phyloP scores from a whole-genome alignment of 2,888 invertebrate species.

The Idaea aversata region DNA sequence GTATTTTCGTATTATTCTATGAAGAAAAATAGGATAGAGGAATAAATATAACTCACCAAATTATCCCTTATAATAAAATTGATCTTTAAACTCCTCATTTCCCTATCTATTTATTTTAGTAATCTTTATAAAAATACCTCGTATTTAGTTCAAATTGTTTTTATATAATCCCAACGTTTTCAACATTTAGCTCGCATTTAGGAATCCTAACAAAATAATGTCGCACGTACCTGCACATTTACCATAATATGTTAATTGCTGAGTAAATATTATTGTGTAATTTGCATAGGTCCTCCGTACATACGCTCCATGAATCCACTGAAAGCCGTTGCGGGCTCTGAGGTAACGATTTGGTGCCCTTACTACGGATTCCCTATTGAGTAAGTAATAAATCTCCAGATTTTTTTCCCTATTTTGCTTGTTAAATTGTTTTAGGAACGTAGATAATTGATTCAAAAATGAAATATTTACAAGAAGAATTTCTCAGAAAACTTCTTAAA shows the following conservation, averaged over 20 bases:
- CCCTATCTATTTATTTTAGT: too few relatives aligned
- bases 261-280: constrained; percentile 28
- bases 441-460: not conserved
- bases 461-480: not conserved
- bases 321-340: constrained; percentile 89
- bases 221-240: constrained; percentile 14
- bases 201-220: constrained; percentile 23
- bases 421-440: not conserved
- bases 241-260: constrained; percentile 22
- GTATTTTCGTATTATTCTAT: too few relatives aligned
- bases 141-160: not conserved
- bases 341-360: constrained; percentile 88
- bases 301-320: constrained; percentile 86
- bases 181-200: constrained; percentile 10
- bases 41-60: too few relatives aligned
- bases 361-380: constrained; percentile 92
- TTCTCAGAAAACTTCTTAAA: not conserved
- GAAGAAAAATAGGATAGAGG: too few relatives aligned
- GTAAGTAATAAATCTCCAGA: constrained; percentile 43
- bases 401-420: not conserved
- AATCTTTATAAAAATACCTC: too few relatives aligned
- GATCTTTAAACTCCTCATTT: too few relatives aligned
- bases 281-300: constrained; percentile 84
- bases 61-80: too few relatives aligned
- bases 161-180: constrained; percentile 5